Evolutionary conservation across 2,113 vertebrate species (phyloP).

Genomic region (Vicugna pacos): DNA sequence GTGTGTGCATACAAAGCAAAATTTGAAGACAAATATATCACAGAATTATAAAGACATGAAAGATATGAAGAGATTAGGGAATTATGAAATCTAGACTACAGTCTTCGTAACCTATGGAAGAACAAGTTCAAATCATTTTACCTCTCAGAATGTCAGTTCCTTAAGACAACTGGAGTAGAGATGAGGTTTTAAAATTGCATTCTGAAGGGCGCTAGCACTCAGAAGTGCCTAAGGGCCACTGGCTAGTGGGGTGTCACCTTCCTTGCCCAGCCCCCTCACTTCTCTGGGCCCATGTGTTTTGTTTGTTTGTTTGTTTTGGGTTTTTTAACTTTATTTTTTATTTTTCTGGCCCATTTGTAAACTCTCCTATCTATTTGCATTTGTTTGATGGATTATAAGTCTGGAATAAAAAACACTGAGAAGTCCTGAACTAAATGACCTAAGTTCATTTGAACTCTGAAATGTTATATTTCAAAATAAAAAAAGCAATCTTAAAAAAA

Average conservation of each 20-base stretch:
- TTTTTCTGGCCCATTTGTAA: background rate
- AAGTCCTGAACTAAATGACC: background rate
- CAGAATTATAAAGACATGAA: constrained; percentile 7
- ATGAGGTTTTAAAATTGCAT: background rate
- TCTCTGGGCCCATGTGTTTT: background rate
- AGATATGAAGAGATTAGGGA: background rate
- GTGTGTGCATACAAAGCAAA: background rate
- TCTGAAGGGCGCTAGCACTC: background rate
- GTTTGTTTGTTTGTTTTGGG: background rate
- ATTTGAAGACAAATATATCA: constrained; percentile 4
- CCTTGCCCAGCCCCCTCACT: background rate
- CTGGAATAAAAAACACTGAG: background rate
- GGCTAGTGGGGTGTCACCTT: background rate
- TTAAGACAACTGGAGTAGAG: background rate
- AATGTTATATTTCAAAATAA: constrained; percentile 43
- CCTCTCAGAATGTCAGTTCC: background rate
- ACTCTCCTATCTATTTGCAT: background rate
- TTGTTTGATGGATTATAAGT: background rate
- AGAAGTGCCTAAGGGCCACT: background rate
- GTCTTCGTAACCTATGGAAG: background rate
- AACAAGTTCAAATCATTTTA: constrained; percentile 33
- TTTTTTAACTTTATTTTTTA: too few relatives aligned
- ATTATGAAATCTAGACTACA: background rate
- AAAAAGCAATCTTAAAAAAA: constrained; percentile 19
- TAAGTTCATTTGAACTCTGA: background rate